These are phyloP conservation scores for Cryptomyrus ogoouensis DNA, from an alignment of 2,113 vertebrate genomes.

Conservation along the genomic window DNA sequence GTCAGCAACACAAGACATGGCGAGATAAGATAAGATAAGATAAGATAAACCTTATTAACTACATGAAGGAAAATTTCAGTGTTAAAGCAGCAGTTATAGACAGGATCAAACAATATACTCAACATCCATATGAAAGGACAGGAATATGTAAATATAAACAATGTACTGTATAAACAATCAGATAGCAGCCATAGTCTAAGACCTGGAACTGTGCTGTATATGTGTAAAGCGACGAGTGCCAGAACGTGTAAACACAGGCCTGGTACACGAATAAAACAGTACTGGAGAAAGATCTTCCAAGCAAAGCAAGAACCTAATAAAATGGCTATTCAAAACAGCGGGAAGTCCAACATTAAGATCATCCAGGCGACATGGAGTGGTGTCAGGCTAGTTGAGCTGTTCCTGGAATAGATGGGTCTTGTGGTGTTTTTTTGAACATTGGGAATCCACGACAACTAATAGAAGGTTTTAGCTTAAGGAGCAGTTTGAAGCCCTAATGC, in stretches of 20 bases:
- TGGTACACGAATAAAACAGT: not conserved
- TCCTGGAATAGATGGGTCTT: not conserved
- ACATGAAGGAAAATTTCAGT: too few relatives aligned
- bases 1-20: not conserved
- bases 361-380: not conserved
- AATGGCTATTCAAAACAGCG: not conserved
- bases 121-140: too few relatives aligned
- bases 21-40: not conserved
- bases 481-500: not conserved
- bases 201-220: not conserved
- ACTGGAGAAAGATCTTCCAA: not conserved
- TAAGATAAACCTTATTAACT: too few relatives aligned
- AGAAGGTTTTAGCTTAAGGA: not conserved
- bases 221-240: not conserved
- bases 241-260: not conserved
- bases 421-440: too few relatives aligned
- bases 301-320: not conserved
- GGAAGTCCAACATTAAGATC: not conserved
- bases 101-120: too few relatives aligned
- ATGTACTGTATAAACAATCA: too few relatives aligned
- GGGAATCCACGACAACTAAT: not conserved
- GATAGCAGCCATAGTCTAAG: too few relatives aligned
- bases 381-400: not conserved
- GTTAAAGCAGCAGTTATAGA: too few relatives aligned
- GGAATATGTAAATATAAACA: too few relatives aligned